Evolutionary conservation across 2,888 invertebrate genomes (phyloP), one percentile per base, ranked within the genome.

Genomic region (Mactromeris polynyma): DNA sequence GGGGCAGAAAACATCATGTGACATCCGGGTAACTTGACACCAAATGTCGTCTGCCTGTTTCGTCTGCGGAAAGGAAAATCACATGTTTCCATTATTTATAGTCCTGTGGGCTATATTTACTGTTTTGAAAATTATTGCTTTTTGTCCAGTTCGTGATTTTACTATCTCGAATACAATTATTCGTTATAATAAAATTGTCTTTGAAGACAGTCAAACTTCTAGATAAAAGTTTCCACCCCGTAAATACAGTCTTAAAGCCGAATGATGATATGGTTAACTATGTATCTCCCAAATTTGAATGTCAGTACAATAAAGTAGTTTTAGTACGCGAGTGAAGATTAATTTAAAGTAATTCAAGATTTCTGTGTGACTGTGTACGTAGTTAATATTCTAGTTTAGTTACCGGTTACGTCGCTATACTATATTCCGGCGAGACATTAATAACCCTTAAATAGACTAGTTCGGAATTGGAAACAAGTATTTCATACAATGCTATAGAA

Each of bases 21-120:
- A 92, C 92, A 92, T 87, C 87, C 89, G 89, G 89, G 92, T 88
- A 92, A 92, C 90, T 81, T 36, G 90, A 92, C 40, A 79, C 92
- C 80, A 31, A 64, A 40, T 78, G 92, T 92, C 92, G 92, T 89
- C 92, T 92, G 92, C 90, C 92, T 26, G 69, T 84, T 90, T 89
- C 87, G 90, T 90, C 89, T 89, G 90, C 85, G 81, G 90, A 90
- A 90, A 92, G 82, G 83, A 88, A 92, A 92, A 92, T 92, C 92
- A 92, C 92, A 92, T 86, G 90, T 85, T 86, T 83, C 73, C 46
- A 58, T 90, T 87, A 90, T 92, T 92, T 92, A 92, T 92, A 87
- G 84, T n/a, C 86, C 83, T 81, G 81, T 87, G 89, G 89, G 64
- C 87, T 92, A 82, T 92, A 92, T 89, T 92, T 92, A 92, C 92